Percentiles rank a stretch among this genome's conserved stretches.
Evolutionary conservation across 1,140 invertebrate genomes (phyloP).

Genomic region (Popillia japonica): DNA sequence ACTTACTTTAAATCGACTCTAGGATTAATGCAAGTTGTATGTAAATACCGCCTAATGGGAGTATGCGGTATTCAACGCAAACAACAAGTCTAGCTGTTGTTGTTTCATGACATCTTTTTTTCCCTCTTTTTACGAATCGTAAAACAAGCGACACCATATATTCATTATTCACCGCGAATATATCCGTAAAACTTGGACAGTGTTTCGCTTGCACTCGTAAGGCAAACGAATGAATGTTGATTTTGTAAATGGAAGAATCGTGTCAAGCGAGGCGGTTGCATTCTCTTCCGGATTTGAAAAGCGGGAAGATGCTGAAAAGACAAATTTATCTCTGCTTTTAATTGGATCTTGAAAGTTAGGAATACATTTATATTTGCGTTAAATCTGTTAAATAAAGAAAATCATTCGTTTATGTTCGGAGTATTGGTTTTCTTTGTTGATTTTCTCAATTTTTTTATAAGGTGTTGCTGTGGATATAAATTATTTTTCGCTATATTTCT

Average conservation of each 20-base stretch:
- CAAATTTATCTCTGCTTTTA: neutral
- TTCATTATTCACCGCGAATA: constrained; percentile 24
- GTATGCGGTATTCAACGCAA: neutral
- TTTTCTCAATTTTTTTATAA: too few relatives aligned
- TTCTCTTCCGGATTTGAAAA: neutral
- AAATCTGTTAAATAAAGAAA: neutral
- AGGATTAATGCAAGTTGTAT: too few relatives aligned
- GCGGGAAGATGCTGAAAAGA: neutral
- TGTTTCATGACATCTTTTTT: neutral
- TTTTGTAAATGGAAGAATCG: constrained; percentile 29
- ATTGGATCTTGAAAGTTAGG: neutral
- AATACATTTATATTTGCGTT: neutral
- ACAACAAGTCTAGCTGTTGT: neutral
- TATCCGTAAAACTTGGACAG: constrained; percentile 25
- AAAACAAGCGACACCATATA: neutral
- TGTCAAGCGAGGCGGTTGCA: neutral
- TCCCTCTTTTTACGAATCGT: neutral
- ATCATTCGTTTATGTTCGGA: too few relatives aligned
- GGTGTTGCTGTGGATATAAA: too few relatives aligned
- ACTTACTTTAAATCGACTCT: too few relatives aligned
- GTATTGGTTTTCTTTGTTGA: too few relatives aligned
- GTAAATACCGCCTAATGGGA: neutral
- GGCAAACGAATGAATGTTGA: constrained; percentile 16
- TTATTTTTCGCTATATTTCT: too few relatives aligned
- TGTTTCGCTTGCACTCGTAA: neutral